These are phyloP conservation scores for Cinclus cinclus DNA, from an alignment of 2,113 vertebrate genomes.

Conservation along the genomic window DNA sequence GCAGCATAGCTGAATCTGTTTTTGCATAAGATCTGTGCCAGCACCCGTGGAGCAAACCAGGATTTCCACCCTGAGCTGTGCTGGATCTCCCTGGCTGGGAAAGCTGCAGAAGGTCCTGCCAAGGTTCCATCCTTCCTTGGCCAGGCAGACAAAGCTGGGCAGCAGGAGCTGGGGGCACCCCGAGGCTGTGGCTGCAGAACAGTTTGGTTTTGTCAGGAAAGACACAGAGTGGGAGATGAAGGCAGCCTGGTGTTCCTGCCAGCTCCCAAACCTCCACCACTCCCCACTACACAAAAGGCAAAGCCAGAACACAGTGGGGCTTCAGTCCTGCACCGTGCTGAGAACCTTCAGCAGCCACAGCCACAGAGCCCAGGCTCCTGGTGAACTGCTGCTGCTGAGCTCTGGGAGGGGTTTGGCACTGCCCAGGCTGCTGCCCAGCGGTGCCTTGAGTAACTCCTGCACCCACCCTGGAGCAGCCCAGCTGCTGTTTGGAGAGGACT, in stretches of 20 bases:
- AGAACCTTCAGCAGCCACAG: background rate
- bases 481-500: background rate
- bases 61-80: background rate
- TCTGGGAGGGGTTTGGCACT: fast-evolving
- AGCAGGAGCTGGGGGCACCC: background rate
- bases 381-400: background rate
- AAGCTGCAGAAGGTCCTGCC: background rate
- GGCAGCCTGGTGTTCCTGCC: background rate
- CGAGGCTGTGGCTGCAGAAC: background rate
- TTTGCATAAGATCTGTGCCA: background rate
- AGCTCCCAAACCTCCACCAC: background rate
- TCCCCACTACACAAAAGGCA: fast-evolving
- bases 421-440: fast-evolving
- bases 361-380: background rate
- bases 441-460: fast-evolving
- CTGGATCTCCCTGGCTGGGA: background rate
- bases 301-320: fast-evolving
- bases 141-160: background rate
- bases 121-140: background rate
- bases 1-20: background rate
- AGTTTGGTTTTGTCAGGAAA: background rate
- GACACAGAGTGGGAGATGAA: background rate
- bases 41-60: background rate
- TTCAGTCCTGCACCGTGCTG: fast-evolving
- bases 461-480: background rate